phyloP scores from a whole-genome alignment of 2,797 vertebrate species.

The Eutrigla gurnardus region DNA sequence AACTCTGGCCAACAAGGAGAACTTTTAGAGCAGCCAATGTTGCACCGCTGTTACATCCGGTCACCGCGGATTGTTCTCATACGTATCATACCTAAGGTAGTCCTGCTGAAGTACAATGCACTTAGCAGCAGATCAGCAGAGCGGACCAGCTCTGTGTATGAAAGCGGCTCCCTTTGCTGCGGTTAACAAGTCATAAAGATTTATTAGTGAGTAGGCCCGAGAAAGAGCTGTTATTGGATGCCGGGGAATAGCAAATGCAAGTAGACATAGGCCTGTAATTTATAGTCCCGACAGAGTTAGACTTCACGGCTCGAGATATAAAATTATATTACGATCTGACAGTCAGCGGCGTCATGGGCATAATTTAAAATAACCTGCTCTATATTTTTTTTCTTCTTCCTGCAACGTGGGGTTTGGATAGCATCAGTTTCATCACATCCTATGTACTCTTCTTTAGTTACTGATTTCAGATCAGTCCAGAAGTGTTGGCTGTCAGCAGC shows the following conservation, averaged over 20 bases:
- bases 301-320: conserved; percentile 57
- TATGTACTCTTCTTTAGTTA: conserved; percentile 30
- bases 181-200: conserved; percentile 73
- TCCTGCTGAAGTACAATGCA: conserved; percentile 20
- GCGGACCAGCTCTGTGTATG: conserved; percentile 38
- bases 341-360: conserved; percentile 56
- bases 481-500: conserved; percentile 3
- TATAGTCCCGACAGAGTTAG: conserved; percentile 60
- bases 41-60: not conserved
- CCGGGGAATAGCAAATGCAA: conserved; percentile 59
- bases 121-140: conserved; percentile 42
- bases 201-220: conserved; percentile 62
- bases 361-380: conserved; percentile 55
- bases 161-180: conserved; percentile 48
- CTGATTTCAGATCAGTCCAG: conserved; percentile 38
- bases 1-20: conserved; percentile 12
- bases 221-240: conserved; percentile 64
- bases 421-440: conserved; percentile 26
- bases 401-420: conserved; percentile 28
- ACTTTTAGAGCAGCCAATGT: not conserved
- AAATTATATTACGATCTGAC: conserved; percentile 69
- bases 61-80: not conserved
- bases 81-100: conserved; percentile 9
- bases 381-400: conserved; percentile 14
- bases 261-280: conserved; percentile 66